Base-by-base conservation (phyloP, 2,113 vertebrate genomes). In the Geococcyx californianus region DNA sequence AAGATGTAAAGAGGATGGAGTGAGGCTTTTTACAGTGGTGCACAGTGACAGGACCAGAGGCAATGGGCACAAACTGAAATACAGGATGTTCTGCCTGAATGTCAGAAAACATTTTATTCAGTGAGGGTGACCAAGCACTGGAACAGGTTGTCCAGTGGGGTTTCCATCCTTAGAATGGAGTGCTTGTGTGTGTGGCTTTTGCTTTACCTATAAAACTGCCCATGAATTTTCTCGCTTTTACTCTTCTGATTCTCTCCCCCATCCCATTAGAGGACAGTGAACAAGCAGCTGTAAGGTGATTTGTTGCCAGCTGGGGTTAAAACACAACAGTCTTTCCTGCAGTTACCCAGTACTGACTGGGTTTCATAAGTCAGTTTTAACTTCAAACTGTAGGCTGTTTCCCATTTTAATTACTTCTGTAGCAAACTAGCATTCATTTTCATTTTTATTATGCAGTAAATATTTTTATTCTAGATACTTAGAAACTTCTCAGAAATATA, bases 341-440 rank as follows among this genome's bases (percentile, higher is more conserved):
- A 80, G 40, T 63, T 84, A 75, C 26, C 36, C 28, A 34, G 20
- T 49, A 31, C 31, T 84, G 33, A 75, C 15, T 64, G 70, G 84
- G 40, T 59, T 90, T 26, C 6, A 0, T 49, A 72, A 72, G 4
- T 68, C 58, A 47, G 16, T 75, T 90, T 93, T 60, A 56, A 72
- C 44, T 33, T 85, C 44, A 91, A 4, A 1, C 84, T 87, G 36
- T 4, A 68, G 66, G 16, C 47, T 81, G 34, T 54, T 84, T 84
- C 31, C 45, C 16, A 51, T 91, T 82, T 83, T 38, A 70, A 55
- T 91, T 58, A 81, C 21, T 82, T 96, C 34, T 72, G 47, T 49
- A 76, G 28, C 16, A 83, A 95, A 79, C 10, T 18, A 68, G 45
- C 40, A 64, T 77, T 89, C 25, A 40, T 83, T 87, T 89, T 78